A percentile compares a stretch with the other conserved stretches of the same genome.
Evolutionary conservation across 1,140 invertebrate genomes (phyloP).

Genomic region (Lepidurus couesii): DNA sequence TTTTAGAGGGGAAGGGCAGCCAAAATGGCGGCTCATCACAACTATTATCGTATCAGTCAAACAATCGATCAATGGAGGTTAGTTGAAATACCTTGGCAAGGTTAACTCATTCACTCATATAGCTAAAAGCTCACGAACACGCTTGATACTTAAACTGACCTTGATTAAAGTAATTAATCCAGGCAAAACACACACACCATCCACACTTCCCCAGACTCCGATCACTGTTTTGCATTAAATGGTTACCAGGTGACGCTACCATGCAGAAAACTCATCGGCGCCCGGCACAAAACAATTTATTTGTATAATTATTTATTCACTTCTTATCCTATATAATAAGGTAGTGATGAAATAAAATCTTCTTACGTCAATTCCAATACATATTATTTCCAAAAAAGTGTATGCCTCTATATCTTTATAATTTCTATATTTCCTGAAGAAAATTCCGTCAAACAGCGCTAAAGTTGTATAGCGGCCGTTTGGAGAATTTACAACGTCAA

Average conservation of each 20-base stretch:
- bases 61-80: not conserved
- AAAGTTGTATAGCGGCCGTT: not conserved
- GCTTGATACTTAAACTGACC: not conserved
- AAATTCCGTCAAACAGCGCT: not conserved
- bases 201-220: not conserved
- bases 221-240: not conserved
- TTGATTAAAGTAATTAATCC: conserved; percentile 18
- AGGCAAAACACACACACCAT: conserved; percentile 11
- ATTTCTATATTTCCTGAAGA: not conserved
- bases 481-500: not conserved
- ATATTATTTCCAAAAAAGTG: too few relatives aligned
- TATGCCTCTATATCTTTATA: too few relatives aligned
- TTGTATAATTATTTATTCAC: too few relatives aligned
- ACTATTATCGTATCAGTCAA: not conserved
- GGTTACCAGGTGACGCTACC: not conserved
- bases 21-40: conserved; percentile 9
- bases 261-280: too few relatives aligned
- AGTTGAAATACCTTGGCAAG: not conserved
- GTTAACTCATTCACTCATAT: not conserved
- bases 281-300: too few relatives aligned
- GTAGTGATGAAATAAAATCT: too few relatives aligned
- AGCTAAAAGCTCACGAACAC: not conserved
- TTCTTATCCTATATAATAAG: too few relatives aligned
- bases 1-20: conserved; percentile 12
- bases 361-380: too few relatives aligned